Evolutionary conservation across 2,113 vertebrate species (phyloP), one percentile per base, ranked within the genome.

Genomic region (Oostethus manadensis): DNA sequence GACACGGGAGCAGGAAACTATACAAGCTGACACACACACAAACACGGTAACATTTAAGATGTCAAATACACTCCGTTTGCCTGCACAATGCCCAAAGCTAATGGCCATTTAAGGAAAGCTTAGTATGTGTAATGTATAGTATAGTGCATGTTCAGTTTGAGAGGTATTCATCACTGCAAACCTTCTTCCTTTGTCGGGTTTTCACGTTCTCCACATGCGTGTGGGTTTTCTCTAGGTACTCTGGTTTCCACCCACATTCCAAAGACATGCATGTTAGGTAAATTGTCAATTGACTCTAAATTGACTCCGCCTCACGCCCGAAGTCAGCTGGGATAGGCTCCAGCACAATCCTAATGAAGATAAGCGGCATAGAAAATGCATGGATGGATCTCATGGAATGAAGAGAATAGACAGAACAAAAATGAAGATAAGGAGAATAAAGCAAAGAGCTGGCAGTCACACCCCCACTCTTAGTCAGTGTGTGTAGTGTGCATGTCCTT

Each of bases 1-100:
- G 89, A 92, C 88, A 84, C 66, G 22, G 14, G 58, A 20, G 72
- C 58, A 71, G 70, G 74, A 77, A 70, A 63, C 70, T 64, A 77
- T 70, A 73, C 60, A 63, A 44, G 61, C 66, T 26, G 58, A 77
- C 60, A 77, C 71, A 91, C 87, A 90, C 44, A 66, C 47, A 45
- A 22, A 53, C 48, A 59, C 18, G 29, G 46, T 42, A 17, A 58
- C 56, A 56, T 42, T 56, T 58, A 17, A 20, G 51, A 22, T 22
- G 40, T 11, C 46, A 29, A 15, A 51, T 17, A 66, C 29, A 44
- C 63, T 69, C 51, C 53, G 15, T 43, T 53, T 49, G 23, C 47
- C 61, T 57, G 44, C 46, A 68, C 20, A 40, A 10, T 29, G 26
- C 17, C 29, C 13, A 48, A 60, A 17, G 21, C 40, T 58, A 22